Conservation (phyloP, 2,113 vertebrate species). For the Todiramphus chloris region DNA sequence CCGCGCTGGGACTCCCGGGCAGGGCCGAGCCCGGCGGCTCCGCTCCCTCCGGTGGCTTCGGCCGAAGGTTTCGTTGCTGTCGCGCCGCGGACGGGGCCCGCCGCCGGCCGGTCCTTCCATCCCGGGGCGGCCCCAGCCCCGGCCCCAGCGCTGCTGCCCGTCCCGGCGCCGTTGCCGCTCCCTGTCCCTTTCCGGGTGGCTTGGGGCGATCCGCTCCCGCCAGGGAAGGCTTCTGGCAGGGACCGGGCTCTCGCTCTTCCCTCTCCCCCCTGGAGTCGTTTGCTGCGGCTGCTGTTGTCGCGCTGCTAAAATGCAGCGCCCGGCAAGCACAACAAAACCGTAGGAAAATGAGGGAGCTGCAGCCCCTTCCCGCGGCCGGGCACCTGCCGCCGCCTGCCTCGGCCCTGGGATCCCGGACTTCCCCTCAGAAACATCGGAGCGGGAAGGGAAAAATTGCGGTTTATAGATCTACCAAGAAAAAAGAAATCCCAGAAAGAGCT, state of each 20-base stretch:
- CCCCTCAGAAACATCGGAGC: neutral
- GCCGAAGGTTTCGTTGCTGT: constrained; percentile 57
- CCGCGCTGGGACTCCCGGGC: neutral
- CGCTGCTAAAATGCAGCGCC: neutral
- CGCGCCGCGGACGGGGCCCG: neutral
- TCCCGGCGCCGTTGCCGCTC: neutral
- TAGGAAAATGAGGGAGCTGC: neutral
- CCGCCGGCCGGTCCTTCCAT: neutral
- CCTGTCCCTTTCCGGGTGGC: neutral
- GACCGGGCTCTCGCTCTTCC: neutral
- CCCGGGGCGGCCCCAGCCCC: neutral
- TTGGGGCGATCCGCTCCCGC: neutral
- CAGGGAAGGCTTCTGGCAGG: neutral
- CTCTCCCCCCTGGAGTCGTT: neutral
- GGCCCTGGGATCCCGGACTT: neutral
- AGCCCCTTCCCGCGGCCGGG: neutral
- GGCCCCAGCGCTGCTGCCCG: neutral
- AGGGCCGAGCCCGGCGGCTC: neutral
- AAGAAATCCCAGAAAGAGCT: neutral
- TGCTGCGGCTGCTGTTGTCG: neutral
- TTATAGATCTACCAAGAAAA: neutral
- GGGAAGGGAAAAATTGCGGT: neutral
- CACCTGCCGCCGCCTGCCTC: neutral
- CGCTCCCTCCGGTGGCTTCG: neutral
- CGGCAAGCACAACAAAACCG: neutral